These are phyloP conservation scores for Artemisiospiza belli DNA, from an alignment of 2,113 vertebrate genomes.

Conservation along the genomic window DNA sequence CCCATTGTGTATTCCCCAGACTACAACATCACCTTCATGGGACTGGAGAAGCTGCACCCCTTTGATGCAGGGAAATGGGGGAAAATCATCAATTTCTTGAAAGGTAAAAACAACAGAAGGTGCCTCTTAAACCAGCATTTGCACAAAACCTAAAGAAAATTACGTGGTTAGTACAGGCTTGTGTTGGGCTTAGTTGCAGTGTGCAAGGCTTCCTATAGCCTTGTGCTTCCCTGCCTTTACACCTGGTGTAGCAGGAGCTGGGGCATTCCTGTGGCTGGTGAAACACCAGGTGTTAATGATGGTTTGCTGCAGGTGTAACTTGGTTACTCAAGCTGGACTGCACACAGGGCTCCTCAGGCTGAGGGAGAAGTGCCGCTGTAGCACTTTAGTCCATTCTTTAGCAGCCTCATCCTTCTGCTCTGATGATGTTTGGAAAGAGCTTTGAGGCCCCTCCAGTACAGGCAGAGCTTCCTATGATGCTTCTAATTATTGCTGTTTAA, in stretches of 20 bases:
- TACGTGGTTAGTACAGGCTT: background rate
- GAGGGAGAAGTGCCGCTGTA: background rate
- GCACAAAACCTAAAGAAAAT: background rate
- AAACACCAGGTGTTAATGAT: background rate
- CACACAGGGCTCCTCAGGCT: background rate
- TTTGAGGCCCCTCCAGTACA: background rate
- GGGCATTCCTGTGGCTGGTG: background rate
- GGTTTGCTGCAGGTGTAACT: background rate
- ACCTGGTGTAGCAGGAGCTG: background rate
- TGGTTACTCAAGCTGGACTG: background rate
- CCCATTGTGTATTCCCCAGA: conserved; percentile 92
- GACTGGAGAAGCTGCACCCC: conserved; percentile 93
- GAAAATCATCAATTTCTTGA: conserved; percentile 91
- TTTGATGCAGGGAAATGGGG: conserved; percentile 98
- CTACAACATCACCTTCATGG: conserved; percentile 97
- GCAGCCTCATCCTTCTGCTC: background rate
- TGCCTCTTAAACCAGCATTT: background rate
- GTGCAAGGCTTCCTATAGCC: background rate
- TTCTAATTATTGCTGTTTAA: background rate
- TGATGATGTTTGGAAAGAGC: background rate
- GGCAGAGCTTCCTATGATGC: background rate
- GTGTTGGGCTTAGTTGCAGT: background rate
- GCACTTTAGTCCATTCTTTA: background rate
- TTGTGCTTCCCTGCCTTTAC: background rate
- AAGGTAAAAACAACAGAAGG: conserved; percentile 78